phyloP scores from a whole-genome alignment of 2,888 invertebrate species.

The Julus scandinavius region DNA sequence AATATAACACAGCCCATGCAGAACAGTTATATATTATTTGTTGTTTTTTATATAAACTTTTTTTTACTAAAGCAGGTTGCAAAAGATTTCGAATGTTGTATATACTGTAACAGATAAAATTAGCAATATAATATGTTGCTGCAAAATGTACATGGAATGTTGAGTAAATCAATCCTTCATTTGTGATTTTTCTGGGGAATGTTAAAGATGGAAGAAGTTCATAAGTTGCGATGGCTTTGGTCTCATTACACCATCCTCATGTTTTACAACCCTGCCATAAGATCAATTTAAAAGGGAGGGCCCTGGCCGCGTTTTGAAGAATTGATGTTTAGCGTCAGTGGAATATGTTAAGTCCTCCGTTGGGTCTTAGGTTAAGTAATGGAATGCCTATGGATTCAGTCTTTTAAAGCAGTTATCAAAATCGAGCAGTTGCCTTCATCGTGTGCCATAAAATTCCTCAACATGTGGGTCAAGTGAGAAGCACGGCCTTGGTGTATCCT shows the following conservation, averaged over 20 bases:
- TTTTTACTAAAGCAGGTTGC: too few relatives aligned
- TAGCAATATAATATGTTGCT: too few relatives aligned
- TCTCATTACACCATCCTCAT: not conserved
- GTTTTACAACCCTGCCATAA: not conserved
- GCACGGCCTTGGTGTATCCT: not conserved
- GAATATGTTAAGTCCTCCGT: not conserved
- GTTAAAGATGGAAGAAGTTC: not conserved
- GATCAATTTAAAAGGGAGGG: not conserved
- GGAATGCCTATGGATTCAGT: conserved; percentile 8
- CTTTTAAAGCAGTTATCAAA: not conserved
- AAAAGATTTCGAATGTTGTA: too few relatives aligned
- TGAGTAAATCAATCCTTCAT: too few relatives aligned
- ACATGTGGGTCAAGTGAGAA: not conserved
- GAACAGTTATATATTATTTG: too few relatives aligned
- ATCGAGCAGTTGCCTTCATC: conserved; percentile 7
- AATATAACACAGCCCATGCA: too few relatives aligned
- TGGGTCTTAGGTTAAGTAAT: conserved; percentile 17
- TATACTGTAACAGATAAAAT: too few relatives aligned
- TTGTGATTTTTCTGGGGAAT: too few relatives aligned
- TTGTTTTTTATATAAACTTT: too few relatives aligned
- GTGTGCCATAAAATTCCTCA: not conserved
- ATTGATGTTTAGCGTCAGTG: not conserved
- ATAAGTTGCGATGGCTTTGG: not conserved
- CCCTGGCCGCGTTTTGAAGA: not conserved
- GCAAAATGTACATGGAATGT: too few relatives aligned